Evolutionary conservation across 92 coral and sea anemone genomes (phyloP).

Genomic region (Umimayanthus kanabou): DNA sequence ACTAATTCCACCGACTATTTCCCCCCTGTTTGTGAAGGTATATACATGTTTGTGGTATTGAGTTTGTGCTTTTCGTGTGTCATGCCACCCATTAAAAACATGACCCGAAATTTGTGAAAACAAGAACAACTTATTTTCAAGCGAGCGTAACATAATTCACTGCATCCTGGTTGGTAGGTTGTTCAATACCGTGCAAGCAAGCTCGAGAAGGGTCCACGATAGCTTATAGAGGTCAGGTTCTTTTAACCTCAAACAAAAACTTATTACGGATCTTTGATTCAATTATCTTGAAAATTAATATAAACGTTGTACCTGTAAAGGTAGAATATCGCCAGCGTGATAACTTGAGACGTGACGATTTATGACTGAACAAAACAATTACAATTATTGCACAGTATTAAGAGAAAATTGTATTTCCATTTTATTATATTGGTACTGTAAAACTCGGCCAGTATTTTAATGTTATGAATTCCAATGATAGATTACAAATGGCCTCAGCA

Average conservation of each 20-base stretch:
- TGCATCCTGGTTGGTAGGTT: neutral
- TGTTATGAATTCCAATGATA: neutral
- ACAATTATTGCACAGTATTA: no score
- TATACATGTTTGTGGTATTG: neutral
- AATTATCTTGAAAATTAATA: neutral
- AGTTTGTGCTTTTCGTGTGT: neutral
- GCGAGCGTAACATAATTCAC: neutral
- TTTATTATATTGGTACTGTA: neutral
- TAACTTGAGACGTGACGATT: neutral
- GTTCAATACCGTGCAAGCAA: neutral
- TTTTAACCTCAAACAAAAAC: neutral
- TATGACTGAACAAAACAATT: neutral
- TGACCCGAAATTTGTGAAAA: neutral
- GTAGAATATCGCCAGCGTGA: neutral
- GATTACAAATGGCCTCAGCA: conserved; percentile 10
- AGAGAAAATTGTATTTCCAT: neutral
- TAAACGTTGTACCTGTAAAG: neutral
- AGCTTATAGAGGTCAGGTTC: neutral
- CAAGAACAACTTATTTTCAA: neutral
- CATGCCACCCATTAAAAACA: neutral
- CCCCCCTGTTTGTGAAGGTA: neutral
- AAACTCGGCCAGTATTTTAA: neutral
- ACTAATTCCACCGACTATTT: no score
- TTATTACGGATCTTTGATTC: neutral
- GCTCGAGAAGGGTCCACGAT: neutral